Evolutionary conservation across 2,797 vertebrate genomes (phyloP).

Genomic region (Cichlasoma orientale): DNA sequence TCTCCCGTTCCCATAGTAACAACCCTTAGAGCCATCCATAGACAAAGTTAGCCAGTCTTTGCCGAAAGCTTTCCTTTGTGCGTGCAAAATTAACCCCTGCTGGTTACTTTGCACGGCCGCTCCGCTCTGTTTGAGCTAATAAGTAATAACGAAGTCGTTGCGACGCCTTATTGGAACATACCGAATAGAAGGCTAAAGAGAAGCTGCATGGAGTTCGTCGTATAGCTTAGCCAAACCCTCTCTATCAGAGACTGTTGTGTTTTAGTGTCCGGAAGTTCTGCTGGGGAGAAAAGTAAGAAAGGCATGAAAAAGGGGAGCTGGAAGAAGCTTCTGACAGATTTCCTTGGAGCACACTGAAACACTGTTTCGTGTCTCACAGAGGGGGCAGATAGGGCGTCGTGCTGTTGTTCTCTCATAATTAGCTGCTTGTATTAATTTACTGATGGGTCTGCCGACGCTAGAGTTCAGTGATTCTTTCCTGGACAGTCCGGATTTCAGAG

Average conservation of each 20-base stretch:
- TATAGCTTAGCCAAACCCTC: constrained; percentile 7
- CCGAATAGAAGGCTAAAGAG: neutral
- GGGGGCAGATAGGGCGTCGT: neutral
- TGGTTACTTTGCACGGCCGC: neutral
- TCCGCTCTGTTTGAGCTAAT: neutral
- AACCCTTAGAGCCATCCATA: constrained; percentile 32
- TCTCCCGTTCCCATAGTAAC: constrained; percentile 78
- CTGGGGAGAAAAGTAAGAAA: constrained; percentile 48
- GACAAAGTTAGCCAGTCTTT: constrained; percentile 20
- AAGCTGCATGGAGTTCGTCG: neutral
- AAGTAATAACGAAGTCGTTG: neutral
- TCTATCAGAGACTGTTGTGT: constrained; percentile 25
- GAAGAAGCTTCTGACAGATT: constrained; percentile 9
- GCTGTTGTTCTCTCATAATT: neutral
- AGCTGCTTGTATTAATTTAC: constrained; percentile 7
- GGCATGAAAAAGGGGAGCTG: constrained; percentile 66
- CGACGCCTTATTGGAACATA: neutral
- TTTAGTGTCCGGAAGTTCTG: constrained; percentile 73
- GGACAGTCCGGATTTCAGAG: constrained; percentile 96
- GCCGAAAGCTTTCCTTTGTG: neutral
- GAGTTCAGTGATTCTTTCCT: constrained; percentile 96
- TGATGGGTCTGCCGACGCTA: constrained; percentile 94
- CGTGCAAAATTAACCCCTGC: neutral
- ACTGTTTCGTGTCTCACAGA: neutral
- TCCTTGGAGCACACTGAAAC: constrained; percentile 5